Evolutionary conservation across 2,797 vertebrate genomes (phyloP), one percentile per base, ranked within the genome.

Genomic region (Periparus ater): DNA sequence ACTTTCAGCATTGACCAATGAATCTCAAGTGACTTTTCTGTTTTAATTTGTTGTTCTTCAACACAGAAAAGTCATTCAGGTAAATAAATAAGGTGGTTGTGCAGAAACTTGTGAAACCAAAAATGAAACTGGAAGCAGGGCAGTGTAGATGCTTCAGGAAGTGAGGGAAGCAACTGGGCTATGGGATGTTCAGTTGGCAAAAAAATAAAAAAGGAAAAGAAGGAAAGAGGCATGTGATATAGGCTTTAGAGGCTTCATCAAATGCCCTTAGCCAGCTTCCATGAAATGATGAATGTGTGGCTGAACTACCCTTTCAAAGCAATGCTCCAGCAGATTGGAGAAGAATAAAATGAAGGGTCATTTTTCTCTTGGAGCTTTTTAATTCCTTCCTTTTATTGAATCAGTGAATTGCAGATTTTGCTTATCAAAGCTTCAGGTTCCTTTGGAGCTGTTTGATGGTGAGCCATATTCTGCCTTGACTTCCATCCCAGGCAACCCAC

Each of bases 371-470:
- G 51, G 45, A 89, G 60, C 73, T 81, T 45, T 85, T 78, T 70
- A 94, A 94, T 92, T 79, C 45, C 22, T 88, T 84, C 60, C 51
- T 87, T 91, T 94, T 78, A 76, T 85, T 81, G 58, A 86, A 94
- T 50, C 55, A 42, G 22, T 84, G 87, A 80, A 86, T 83, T 76
- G 55, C 48, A 78, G 36, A 88, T 93, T 94, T 86, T 2, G 18
- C 67, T 84, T 94, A 90, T 95, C 91, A 94, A 96, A 96, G 67
- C 51, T 76, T 30, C n/a, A 19, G 34, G 21, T 73, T 94, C 58
- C 85, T 90, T 89, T 91, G 57, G 92, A 94, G 83, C 57, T 86
- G 20, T 79, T 70, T 95, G 94, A 94, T 93, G 82, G 70, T 57
- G 73, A 92, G 62, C 85, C 73, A 71, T 78, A 71, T 90, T 94